These are phyloP conservation scores for Sylvia atricapilla DNA, from an alignment of 2,113 vertebrate species.

Conservation along the genomic window DNA sequence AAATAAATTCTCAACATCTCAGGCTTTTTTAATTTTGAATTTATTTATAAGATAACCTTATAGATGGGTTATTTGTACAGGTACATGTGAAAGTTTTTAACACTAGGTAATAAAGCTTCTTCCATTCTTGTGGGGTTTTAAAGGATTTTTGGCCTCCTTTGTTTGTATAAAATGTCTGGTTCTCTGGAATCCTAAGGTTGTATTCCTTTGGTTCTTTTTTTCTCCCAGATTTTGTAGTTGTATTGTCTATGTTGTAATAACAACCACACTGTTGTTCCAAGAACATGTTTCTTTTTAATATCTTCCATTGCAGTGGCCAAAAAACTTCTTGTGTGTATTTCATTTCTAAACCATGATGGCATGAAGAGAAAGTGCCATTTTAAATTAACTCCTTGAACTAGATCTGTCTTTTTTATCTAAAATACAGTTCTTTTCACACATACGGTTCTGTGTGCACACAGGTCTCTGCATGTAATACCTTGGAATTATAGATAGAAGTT, in stretches of 20 bases:
- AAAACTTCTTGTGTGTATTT: background rate
- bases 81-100: background rate
- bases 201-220: background rate
- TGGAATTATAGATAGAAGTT: background rate
- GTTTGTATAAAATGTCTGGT: background rate
- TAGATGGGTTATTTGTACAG: background rate
- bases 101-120: background rate
- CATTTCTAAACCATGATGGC: background rate
- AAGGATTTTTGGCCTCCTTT: background rate
- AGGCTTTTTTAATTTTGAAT: background rate
- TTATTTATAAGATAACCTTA: background rate
- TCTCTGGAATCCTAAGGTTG: background rate
- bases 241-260: background rate
- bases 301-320: background rate
- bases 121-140: background rate
- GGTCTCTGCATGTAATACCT: background rate
- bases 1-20: background rate
- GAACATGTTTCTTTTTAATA: accelerated
- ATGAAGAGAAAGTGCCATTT: background rate
- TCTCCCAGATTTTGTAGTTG: background rate
- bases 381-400: background rate
- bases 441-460: background rate
- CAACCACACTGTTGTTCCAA: background rate
- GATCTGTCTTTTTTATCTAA: background rate
- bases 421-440: background rate